Evolutionary conservation across 2,113 vertebrate genomes (phyloP).

Genomic region (Clinocottus analis): DNA sequence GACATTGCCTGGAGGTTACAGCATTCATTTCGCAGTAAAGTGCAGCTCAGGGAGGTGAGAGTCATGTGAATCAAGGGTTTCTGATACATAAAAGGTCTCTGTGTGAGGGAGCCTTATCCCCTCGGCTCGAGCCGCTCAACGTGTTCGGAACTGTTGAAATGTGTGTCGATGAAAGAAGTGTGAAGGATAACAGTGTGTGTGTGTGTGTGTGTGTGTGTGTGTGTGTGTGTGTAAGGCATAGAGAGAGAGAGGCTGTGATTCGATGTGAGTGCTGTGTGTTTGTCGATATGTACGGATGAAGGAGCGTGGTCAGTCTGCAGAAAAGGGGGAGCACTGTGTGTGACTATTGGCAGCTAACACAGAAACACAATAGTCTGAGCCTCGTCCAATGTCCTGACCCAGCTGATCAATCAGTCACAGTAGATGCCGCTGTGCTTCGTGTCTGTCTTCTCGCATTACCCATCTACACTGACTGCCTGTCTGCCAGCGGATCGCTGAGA

Average conservation of each 20-base stretch:
- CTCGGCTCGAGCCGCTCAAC: conserved; percentile 21
- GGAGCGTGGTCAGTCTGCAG: conserved; percentile 6
- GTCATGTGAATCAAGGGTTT: conserved; percentile 60
- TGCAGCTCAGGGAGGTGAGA: conserved; percentile 51
- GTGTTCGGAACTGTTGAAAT: conserved; percentile 49
- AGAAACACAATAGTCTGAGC: conserved; percentile 15
- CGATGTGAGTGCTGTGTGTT: background rate
- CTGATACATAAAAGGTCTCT: conserved; percentile 58
- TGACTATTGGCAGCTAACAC: conserved; percentile 5
- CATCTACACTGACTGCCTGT: background rate
- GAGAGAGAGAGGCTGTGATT: background rate
- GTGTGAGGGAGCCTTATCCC: conserved; percentile 51
- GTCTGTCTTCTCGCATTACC: conserved; percentile 43
- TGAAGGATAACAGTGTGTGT: conserved; percentile 8
- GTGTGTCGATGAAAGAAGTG: conserved; percentile 35
- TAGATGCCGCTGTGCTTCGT: background rate
- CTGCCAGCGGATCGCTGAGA: conserved; percentile 28
- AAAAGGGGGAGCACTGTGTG: background rate
- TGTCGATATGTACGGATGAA: conserved; percentile 11
- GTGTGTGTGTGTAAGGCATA: background rate
- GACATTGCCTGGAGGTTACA: conserved; percentile 76
- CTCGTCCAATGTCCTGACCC: conserved; percentile 26
- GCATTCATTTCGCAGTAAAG: conserved; percentile 59
- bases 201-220: conserved; percentile 15
- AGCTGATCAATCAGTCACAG: conserved; percentile 42